Evolutionary conservation across 2,797 vertebrate species (phyloP).

Genomic region (Parotocinclus haroldoi): DNA sequence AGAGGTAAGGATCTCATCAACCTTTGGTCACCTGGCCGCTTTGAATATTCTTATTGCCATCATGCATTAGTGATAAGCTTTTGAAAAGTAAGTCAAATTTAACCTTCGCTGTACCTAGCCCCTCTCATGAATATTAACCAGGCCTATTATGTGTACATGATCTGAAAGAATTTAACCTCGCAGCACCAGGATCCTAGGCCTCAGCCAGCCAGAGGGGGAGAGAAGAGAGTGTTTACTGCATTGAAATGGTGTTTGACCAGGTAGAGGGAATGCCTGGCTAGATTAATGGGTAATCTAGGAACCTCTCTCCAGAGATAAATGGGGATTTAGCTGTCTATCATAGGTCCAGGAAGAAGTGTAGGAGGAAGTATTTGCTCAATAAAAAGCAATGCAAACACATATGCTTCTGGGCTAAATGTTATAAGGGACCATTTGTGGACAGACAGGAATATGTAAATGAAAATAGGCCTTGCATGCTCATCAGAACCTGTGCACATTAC

Average conservation of each 20-base stretch:
- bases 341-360: slow-evolving; percentile 20
- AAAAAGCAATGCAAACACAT: not conserved
- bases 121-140: slow-evolving; percentile 81
- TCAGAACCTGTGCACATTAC: no score
- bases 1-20: slow-evolving; percentile 80
- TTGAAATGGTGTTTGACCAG: slow-evolving; percentile 72
- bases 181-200: slow-evolving; percentile 39
- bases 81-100: slow-evolving; percentile 82
- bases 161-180: slow-evolving; percentile 80
- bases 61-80: slow-evolving; percentile 83
- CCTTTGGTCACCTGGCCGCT: slow-evolving; percentile 76
- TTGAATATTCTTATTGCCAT: slow-evolving; percentile 83
- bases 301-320: slow-evolving; percentile 44
- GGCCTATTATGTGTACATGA: slow-evolving; percentile 82
- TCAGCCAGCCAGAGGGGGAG: slow-evolving; percentile 23
- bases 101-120: slow-evolving; percentile 80
- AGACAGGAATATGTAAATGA: not conserved
- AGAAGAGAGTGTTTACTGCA: slow-evolving; percentile 67
- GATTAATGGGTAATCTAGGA: slow-evolving; percentile 70
- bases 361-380: slow-evolving; percentile 32
- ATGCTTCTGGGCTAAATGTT: slow-evolving; percentile 25
- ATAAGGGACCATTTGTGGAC: not conserved
- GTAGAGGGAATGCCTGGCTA: slow-evolving; percentile 53
- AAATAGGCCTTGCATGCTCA: no score
- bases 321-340: slow-evolving; percentile 53